Percentiles rank a stretch among this genome's conserved stretches.
Evolutionary conservation across 2,113 vertebrate species (phyloP).

Genomic region (Struthidea cinerea): DNA sequence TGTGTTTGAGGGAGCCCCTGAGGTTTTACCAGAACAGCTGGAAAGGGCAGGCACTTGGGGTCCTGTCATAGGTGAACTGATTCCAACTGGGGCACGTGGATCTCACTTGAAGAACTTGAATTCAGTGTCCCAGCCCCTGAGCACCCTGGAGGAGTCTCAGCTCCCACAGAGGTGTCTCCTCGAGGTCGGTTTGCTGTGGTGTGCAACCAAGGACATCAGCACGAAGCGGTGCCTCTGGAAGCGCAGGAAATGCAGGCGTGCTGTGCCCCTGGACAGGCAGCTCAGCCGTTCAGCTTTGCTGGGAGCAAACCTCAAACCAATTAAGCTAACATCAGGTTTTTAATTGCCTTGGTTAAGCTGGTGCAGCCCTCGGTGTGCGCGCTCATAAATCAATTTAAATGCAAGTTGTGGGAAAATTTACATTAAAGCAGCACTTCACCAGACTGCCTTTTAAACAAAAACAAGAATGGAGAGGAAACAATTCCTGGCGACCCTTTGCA

Average conservation of each 20-base stretch:
- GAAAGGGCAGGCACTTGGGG: background rate
- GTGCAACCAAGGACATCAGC: background rate
- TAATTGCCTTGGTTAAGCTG: constrained; percentile 40
- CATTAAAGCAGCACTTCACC: background rate
- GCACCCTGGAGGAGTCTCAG: background rate
- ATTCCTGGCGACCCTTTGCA: background rate
- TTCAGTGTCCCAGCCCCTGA: background rate
- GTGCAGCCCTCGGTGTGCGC: background rate
- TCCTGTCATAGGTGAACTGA: background rate
- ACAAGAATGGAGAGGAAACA: background rate
- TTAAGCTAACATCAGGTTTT: constrained; percentile 41
- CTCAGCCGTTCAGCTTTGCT: background rate
- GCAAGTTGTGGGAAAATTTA: background rate
- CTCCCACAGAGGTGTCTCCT: background rate
- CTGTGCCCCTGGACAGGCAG: background rate
- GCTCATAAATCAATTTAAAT: constrained; percentile 33
- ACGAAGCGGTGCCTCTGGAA: background rate
- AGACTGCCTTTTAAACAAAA: background rate
- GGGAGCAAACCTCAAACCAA: background rate
- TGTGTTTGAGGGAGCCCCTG: background rate
- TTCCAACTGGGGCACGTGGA: accelerated
- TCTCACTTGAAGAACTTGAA: background rate
- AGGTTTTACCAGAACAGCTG: background rate
- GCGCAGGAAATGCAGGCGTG: background rate
- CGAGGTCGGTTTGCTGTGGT: background rate